Evolutionary conservation across 2,113 vertebrate genomes (phyloP), one percentile per base, ranked within the genome.

Genomic region (Ardeotis arabs): DNA sequence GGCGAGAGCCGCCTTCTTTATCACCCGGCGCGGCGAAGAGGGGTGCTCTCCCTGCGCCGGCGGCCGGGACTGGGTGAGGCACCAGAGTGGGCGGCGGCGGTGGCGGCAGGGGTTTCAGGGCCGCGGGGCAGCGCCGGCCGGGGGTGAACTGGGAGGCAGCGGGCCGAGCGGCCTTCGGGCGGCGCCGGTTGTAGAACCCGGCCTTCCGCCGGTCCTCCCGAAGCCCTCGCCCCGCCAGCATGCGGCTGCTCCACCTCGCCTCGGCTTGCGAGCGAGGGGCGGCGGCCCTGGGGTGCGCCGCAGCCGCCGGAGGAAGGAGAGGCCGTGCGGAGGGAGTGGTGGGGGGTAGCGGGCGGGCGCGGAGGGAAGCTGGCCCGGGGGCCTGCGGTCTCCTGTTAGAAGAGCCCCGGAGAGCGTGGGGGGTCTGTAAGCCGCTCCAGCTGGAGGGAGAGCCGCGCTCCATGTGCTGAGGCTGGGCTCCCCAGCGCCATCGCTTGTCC

Each of bases 361-460:
- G 19, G 13, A 3, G 12, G 14, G 39, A 24, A 1, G 10, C 4
- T 21, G 29, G 3, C 14, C 24, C 2, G 10, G 6, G 7, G 8
- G 22, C 2, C 35, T 5, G 68, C 23, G 4, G 10, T 4, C 22
- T 2, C 22, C 16, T 6, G 19, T 7, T 11, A 2, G 33, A 39
- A 14, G 14, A 22, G 39, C 17, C 7, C 10, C 47, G 20, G 37
- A 6, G 4, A 2, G 10, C 4, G 22, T 2, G 33, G 29, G 29
- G 24, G 29, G 1, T 3, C 4, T 1, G 49, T n/a, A 23, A 44
- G n/a, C 12, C 35, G 33, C 35, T 15, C 3, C 44, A 5, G 49
- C 5, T 19, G 68, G 13, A 4, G 24, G 70, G 33, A 9, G 14
- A 49, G 27, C 29, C 15, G n/a, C 0, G 41, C 21, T 18, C 67